Percentiles rank a stretch among this genome's conserved stretches.
Conservation (phyloP, 2,113 vertebrate genomes). For the Megatriorchis doriae region DNA sequence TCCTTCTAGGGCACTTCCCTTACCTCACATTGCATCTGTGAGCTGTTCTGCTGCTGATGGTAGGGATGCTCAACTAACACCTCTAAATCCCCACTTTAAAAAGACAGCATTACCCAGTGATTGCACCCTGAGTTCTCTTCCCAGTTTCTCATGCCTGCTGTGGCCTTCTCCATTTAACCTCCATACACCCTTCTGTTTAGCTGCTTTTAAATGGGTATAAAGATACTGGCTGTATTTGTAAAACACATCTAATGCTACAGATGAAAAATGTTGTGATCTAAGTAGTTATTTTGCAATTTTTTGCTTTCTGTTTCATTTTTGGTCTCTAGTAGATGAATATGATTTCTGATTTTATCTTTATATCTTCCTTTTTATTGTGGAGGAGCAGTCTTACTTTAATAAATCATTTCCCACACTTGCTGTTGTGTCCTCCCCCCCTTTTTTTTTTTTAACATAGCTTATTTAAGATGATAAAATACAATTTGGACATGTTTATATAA, state of each 20-base stretch:
- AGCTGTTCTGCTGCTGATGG: background rate
- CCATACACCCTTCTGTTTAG: background rate
- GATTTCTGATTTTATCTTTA: background rate
- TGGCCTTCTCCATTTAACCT: background rate
- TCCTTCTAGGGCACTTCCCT: background rate
- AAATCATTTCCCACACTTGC: background rate
- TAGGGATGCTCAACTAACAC: background rate
- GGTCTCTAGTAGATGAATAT: background rate
- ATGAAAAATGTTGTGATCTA: background rate
- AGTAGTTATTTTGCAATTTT: background rate
- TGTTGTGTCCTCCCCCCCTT: background rate
- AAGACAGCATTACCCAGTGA: background rate
- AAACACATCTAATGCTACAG: background rate
- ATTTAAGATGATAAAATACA: background rate
- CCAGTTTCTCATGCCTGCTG: background rate
- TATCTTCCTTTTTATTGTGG: background rate
- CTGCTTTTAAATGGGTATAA: background rate
- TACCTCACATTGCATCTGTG: fast-evolving
- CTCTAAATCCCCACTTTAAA: background rate
- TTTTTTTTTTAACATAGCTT: background rate
- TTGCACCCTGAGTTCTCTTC: background rate
- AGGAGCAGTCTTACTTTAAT: background rate
- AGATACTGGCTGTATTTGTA: background rate
- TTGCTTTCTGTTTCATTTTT: background rate
- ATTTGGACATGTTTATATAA: background rate